Evolutionary conservation across 1,140 invertebrate species (phyloP), one percentile per base, ranked within the genome.

Genomic region (Cotesia typhae): DNA sequence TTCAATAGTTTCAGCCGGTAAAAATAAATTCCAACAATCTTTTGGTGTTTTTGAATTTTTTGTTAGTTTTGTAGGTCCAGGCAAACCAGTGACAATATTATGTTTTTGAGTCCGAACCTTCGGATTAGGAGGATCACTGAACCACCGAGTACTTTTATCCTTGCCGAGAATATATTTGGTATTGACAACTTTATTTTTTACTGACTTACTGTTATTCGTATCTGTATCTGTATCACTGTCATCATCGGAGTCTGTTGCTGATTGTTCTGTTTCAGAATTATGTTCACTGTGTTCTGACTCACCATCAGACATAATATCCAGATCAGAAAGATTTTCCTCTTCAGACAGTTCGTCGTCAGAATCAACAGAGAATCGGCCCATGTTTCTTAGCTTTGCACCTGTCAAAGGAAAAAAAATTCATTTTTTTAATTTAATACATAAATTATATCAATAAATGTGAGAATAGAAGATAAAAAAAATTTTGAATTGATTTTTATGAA

Each of bases 281-380:
- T 51, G 47, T 51, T 51, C 47, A 51, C 47, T 51, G 12, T 51
- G 47, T 9, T 12, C 7, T 51, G 47, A 51, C 12, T 51, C 47
- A 51, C 7, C 47, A 51, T 51, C 47, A 51, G 47, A 51, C 53
- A 55, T 55, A 10, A 10, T n/a, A 55, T 55, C 53, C 12, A 55
- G 6, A 55, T 55, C 53, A 14, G 53, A n/a, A n/a, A 55, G 47
- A 28, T 28, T 28, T 28, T 28, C 20, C 20, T 28, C 20, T 1
- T 51, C 12, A 28, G 20, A 28, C 20, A 28, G 20, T 51, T 51
- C 47, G 7, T 51, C 47, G 7, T 51, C 47, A 51, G 47, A n/a
- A 51, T 51, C 12, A 28, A 28, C 20, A 28, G 20, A 28, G 2
- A 28, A 2, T 28, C 82, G 70, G 53, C 81, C 81, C 38, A 41